These are phyloP conservation scores for Nemapogon koenigi DNA, from an alignment of 2,888 invertebrate genomes.

Conservation along the genomic window DNA sequence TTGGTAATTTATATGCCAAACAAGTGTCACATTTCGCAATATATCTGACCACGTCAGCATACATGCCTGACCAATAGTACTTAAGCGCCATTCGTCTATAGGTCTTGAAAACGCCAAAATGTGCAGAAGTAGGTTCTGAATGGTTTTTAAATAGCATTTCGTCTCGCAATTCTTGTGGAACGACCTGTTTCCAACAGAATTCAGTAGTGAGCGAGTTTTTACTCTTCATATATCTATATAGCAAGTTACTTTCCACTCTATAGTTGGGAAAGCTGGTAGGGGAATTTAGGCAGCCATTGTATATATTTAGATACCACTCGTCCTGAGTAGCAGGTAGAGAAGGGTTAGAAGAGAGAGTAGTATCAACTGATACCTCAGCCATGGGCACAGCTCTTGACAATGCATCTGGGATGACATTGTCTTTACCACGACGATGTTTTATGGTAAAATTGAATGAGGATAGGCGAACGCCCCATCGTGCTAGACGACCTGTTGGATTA, in stretches of 20 bases:
- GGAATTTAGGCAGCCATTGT: constrained; percentile 1
- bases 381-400: constrained; percentile 14
- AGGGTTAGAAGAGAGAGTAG: neutral
- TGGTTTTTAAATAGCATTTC: constrained; percentile 12
- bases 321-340: too few relatives aligned
- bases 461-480: constrained; percentile 9
- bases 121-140: constrained; percentile 14
- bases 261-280: constrained; percentile 11
- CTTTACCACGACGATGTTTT: constrained; percentile 12
- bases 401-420: constrained; percentile 11
- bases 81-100: constrained; percentile 15
- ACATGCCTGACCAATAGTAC: constrained; percentile 19
- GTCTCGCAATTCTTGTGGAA: constrained; percentile 13
- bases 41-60: constrained; percentile 15
- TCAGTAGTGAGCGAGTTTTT: constrained; percentile 10
- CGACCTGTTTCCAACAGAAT: constrained; percentile 17
- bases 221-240: constrained; percentile 11
- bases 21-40: constrained; percentile 14
- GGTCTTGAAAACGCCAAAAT: constrained; percentile 19
- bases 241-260: constrained; percentile 2
- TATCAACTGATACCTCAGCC: constrained; percentile 5
- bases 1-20: constrained; percentile 13
- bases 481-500: constrained; percentile 7
- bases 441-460: constrained; percentile 8
- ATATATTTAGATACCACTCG: constrained; percentile 13